phyloP scores from a whole-genome alignment of 2,888 invertebrate species.

The Hecatera dysodea region DNA sequence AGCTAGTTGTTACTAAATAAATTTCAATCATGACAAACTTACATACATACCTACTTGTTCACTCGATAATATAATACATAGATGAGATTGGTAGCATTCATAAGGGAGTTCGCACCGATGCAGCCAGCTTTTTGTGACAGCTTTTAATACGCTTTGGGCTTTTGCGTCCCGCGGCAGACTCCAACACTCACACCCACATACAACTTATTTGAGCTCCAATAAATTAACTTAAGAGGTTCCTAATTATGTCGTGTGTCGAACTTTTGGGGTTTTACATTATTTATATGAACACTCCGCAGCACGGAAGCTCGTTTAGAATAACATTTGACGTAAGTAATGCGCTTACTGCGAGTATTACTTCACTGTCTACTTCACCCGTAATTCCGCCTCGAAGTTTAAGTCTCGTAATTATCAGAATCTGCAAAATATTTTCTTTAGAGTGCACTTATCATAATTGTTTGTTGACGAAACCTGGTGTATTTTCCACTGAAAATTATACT shows the following conservation, averaged over 20 bases:
- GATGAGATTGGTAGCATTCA: conserved; percentile 74
- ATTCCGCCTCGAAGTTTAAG: conserved; percentile 23
- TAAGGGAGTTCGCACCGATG: conserved; percentile 72
- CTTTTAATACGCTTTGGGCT: conserved; percentile 87
- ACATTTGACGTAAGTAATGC: conserved; percentile 55
- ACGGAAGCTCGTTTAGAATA: conserved; percentile 50
- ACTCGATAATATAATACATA: conserved; percentile 66
- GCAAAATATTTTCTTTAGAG: conserved; percentile 21
- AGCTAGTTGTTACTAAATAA: background rate
- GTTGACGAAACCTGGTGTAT: background rate
- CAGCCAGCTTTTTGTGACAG: conserved; percentile 84
- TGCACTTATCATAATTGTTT: conserved; percentile 30
- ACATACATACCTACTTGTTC: conserved; percentile 26
- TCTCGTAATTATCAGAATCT: conserved; percentile 39
- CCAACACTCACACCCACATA: conserved; percentile 63
- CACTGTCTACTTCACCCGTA: conserved; percentile 19
- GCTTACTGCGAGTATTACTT: conserved; percentile 43
- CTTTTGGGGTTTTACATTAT: conserved; percentile 64
- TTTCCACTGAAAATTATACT: conserved; percentile 17
- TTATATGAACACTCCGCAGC: conserved; percentile 55
- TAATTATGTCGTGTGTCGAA: conserved; percentile 69
- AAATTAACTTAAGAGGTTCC: conserved; percentile 69
- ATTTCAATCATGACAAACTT: conserved; percentile 10
- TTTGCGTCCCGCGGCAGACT: conserved; percentile 75
- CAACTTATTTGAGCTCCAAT: conserved; percentile 75